Percentiles rank a stretch among this genome's conserved stretches.
Conservation (phyloP, 2,888 invertebrate species). For the Catocala fraxini region DNA sequence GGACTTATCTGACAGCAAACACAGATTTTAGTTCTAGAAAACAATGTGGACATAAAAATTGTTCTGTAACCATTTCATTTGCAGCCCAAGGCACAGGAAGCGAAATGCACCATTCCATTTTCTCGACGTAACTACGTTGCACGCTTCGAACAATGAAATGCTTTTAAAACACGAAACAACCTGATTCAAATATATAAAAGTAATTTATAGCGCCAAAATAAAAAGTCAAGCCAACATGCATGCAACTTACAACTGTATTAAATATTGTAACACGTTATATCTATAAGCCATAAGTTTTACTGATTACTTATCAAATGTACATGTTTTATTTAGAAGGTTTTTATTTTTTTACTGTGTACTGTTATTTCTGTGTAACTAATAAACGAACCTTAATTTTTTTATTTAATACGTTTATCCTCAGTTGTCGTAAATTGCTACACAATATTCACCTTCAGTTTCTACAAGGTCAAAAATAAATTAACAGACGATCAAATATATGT, state of each 20-base stretch:
- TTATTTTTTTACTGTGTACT: too few species aligned
- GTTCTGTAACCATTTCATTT: constrained; percentile 76
- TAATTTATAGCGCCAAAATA: constrained; percentile 60
- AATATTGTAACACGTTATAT: neutral
- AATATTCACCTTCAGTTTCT: too few species aligned
- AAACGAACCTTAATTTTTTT: too few species aligned
- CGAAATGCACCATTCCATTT: constrained; percentile 82
- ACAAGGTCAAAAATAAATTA: too few species aligned
- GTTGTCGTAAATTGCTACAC: too few species aligned
- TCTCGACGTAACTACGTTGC: constrained; percentile 79
- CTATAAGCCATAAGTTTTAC: too few species aligned
- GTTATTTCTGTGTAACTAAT: too few species aligned
- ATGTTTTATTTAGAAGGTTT: too few species aligned
- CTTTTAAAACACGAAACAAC: constrained; percentile 84
- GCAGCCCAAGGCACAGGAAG: constrained; percentile 80
- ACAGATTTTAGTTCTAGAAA: constrained; percentile 54
- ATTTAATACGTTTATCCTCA: too few species aligned
- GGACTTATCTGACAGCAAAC: constrained; percentile 32
- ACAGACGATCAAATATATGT: too few species aligned
- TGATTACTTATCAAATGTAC: too few species aligned
- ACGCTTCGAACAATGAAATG: constrained; percentile 84
- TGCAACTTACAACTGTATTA: too few species aligned
- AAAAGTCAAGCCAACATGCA: constrained; percentile 34
- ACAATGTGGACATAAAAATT: constrained; percentile 70
- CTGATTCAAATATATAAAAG: constrained; percentile 74